Percentiles rank a stretch among this genome's conserved stretches.
Conservation (phyloP, 2,797 vertebrate species). For the Rhynchonycteris naso region DNA sequence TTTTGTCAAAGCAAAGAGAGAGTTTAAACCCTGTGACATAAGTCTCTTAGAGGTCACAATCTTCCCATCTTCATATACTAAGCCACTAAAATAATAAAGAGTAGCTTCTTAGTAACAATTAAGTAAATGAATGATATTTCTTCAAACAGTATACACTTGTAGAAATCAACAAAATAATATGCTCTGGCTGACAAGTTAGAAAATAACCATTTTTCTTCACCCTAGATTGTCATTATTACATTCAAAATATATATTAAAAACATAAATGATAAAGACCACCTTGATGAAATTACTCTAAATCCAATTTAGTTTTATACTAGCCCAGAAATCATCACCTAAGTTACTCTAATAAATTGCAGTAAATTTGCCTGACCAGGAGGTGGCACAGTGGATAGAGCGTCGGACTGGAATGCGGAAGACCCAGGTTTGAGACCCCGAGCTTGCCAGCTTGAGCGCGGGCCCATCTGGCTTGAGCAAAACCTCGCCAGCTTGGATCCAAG, state of each 20-base stretch:
- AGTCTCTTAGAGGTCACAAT: background rate
- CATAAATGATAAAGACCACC: background rate
- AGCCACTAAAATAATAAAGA: slow-evolving; percentile 28
- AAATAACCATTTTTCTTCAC: background rate
- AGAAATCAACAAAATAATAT: background rate
- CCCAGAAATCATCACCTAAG: background rate
- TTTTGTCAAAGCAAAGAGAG: slow-evolving; percentile 23
- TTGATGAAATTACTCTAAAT: background rate
- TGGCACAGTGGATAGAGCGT: too few species aligned
- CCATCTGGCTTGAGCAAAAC: too few species aligned
- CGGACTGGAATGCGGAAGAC: too few species aligned
- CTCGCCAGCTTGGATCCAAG: too few species aligned
- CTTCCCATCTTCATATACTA: background rate
- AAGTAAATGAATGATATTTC: slow-evolving; percentile 2
- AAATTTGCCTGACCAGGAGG: too few species aligned
- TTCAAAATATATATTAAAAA: slow-evolving; percentile 18
- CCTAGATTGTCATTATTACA: background rate
- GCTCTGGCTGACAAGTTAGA: background rate
- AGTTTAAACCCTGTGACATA: background rate
- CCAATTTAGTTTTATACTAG: background rate
- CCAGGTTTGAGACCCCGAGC: too few species aligned
- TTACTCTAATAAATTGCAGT: background rate
- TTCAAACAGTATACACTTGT: background rate
- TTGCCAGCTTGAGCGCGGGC: too few species aligned
- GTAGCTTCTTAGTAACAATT: background rate